Evolutionary conservation across 2,888 invertebrate genomes (phyloP), one percentile per base, ranked within the genome.

Genomic region (Phyto melanocephala): DNA sequence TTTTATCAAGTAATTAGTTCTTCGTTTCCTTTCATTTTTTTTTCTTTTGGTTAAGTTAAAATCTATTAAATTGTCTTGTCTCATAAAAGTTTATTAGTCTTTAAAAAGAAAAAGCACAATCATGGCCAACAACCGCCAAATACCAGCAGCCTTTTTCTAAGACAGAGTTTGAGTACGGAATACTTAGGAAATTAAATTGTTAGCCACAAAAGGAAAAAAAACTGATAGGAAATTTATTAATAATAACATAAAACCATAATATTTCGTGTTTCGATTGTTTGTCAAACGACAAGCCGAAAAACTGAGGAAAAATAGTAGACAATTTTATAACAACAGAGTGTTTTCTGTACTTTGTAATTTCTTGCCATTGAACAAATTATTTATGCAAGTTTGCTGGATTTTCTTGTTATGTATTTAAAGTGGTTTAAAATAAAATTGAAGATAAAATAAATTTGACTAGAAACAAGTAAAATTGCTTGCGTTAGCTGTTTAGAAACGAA

Each of bases 181-280:
- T 45, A 52, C 13, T 42, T 45, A 45, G 24, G 24, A 24, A 17
- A 52, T 40, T 11, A 65, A 50, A 17, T 62, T 8, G 15, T 3
- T 50, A 15, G 45, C 54, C 8, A 40, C 10, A 40, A 10, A 42
- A 56, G 8, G 22, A 60, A 71, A 58, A 50, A 67, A 58, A 74
- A 81, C 11, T 79, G 65, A 65, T 75, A 70, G 65, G 33, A 50
- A 70, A 82, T 75, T 75, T 82, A 63, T 79, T 65, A 70, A 47
- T 74, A 56, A 74, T 68, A 77, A 58, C 65, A 50, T 35, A 71
- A 58, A 76, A 52, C 62, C 75, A 65, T 63, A 75, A 80, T 70
- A 75, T 75, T 80, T 68, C 42, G 56, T 65, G 33, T 63, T 63
- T 74, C 52, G 58, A 60, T 68, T 80, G 58, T 68, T 67, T 74